These are phyloP conservation scores for Atta texana DNA, from an alignment of 1,140 invertebrate genomes.

Conservation along the genomic window DNA sequence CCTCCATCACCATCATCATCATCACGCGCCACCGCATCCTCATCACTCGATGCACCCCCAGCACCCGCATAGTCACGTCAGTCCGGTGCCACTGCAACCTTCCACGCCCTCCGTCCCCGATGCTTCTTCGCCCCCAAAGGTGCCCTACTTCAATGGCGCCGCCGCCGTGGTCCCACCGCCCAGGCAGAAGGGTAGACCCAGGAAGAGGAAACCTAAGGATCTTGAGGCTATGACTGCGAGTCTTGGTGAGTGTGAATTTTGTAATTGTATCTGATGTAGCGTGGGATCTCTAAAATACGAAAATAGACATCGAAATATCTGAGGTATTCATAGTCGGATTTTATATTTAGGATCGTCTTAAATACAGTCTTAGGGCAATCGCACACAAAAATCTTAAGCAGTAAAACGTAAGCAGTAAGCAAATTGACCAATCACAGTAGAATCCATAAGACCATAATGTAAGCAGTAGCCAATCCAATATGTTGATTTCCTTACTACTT, in stretches of 20 bases:
- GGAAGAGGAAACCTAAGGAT: constrained; percentile 96
- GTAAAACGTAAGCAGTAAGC: no score
- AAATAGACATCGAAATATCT: not conserved
- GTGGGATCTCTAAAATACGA: no score
- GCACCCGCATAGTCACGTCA: constrained; percentile 83
- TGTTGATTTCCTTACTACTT: no score
- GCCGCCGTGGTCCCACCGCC: constrained; percentile 87
- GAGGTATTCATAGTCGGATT: no score
- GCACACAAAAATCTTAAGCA: no score
- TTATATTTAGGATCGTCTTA: no score
- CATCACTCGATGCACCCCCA: constrained; percentile 86
- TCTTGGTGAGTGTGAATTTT: constrained; percentile 89
- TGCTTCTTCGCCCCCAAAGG: constrained; percentile 85
- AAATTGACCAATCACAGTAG: no score
- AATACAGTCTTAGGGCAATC: no score
- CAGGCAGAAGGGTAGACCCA: constrained; percentile 95
- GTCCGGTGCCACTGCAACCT: constrained; percentile 83
- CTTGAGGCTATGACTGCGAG: constrained; percentile 94
- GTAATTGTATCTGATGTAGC: not conserved
- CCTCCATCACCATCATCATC: constrained; percentile 85
- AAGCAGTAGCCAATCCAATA: no score
- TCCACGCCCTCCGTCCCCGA: constrained; percentile 80
- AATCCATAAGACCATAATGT: no score
- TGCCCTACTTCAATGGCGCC: constrained; percentile 91
- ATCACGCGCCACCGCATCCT: constrained; percentile 80